phyloP scores from a whole-genome alignment of 2,797 vertebrate genomes.

The Halcyon badia region DNA sequence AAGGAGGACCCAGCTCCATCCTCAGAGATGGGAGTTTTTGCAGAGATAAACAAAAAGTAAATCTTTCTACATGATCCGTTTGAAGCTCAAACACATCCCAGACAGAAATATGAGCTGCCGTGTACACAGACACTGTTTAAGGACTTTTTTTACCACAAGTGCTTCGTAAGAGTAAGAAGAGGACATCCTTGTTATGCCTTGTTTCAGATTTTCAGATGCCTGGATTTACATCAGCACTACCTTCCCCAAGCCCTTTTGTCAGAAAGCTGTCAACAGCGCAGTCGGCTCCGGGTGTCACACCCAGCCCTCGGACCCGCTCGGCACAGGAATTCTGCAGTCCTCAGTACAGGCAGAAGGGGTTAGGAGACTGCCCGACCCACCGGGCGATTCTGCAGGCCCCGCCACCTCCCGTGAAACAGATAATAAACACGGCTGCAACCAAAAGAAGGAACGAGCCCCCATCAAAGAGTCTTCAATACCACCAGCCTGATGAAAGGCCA shows the following conservation, averaged over 20 bases:
- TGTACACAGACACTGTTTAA: rapidly evolving
- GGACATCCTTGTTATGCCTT: not conserved
- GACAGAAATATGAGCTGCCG: not conserved
- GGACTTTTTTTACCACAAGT: not conserved
- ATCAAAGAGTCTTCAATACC: not conserved
- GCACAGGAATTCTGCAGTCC: not conserved
- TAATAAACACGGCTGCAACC: not conserved
- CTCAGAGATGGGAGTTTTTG: not conserved
- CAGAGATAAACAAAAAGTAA: not conserved
- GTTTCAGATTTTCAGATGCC: not conserved
- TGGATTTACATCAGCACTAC: not conserved
- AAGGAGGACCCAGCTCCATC: not conserved
- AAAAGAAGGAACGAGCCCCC: not conserved
- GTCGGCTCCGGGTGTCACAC: too few relatives aligned
- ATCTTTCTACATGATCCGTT: rapidly evolving
- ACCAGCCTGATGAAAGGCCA: not conserved
- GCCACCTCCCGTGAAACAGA: not conserved
- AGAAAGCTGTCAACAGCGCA: rapidly evolving
- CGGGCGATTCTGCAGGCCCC: not conserved
- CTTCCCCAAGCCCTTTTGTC: rapidly evolving
- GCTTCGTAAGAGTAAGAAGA: not conserved
- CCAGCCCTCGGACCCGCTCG: rapidly evolving
- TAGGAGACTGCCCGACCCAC: not conserved
- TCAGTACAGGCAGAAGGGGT: not conserved
- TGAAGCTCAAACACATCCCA: not conserved